Evolutionary conservation across 2,113 vertebrate species (phyloP), one percentile per base, ranked within the genome.

Genomic region (Nerophis ophidion): DNA sequence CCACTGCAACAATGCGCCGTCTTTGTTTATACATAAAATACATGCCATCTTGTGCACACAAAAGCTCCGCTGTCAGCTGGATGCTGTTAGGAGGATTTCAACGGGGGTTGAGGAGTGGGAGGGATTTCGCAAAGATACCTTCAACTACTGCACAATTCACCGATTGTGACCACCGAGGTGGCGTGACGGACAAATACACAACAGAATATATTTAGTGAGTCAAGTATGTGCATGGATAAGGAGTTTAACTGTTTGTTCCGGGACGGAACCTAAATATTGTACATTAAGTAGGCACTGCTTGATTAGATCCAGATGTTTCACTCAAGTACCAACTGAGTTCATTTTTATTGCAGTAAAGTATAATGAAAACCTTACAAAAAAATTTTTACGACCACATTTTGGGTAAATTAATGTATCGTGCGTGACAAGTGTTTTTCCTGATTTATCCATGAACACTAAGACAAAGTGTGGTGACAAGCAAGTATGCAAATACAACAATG

Each of bases 301-400:
- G 78, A 88, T 85, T 82, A 73, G 81, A 88, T 72, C 82, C 83
- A 84, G 79, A 80, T 54, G 26, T 61, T 52, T 19, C 56, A 59
- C 63, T 60, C 53, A 53, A 50, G 36, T 64, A 26, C 65, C 15
- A n/a, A 40, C 36, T 65, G 60, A 60, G 46, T 56, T 47, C 57
- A 74, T 70, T 81, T 66, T 67, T 57, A 68, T 13, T 64, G 35
- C 49, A 51, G 12, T 26, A 26, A 26, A 26, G 26, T 26, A 26
- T 26, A 26, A 26, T 26, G 26, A 26, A 26, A 26, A 26, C 26
- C 26, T 26, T 26, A 26, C 26, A 26, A 2, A 26, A 26, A 26
- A 26, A 26, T 26, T 2, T 26, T 26, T 26, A 26, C 26, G 26
- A 26, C 26, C 26, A 26, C 26, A 26, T 26, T 2, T 26, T 26